phyloP scores from a whole-genome alignment of 2,113 vertebrate species.

The Carlito syrichta region DNA sequence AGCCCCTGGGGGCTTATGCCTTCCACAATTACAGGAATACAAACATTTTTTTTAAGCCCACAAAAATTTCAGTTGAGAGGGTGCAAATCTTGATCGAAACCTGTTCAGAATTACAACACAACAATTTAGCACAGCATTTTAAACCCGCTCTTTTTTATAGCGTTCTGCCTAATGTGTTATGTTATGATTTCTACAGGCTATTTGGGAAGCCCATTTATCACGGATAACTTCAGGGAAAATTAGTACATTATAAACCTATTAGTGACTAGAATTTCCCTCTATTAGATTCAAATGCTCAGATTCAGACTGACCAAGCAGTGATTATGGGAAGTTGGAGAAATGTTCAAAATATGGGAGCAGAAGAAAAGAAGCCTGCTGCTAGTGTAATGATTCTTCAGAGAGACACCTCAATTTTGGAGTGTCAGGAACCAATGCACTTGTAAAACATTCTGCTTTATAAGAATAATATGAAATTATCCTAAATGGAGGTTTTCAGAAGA shows the following conservation, averaged over 20 bases:
- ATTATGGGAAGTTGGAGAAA: not conserved
- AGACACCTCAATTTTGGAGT: not conserved
- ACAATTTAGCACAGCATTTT: not conserved
- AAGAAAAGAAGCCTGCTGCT: not conserved
- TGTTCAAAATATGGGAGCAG: not conserved
- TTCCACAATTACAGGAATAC: not conserved
- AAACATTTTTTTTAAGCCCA: not conserved
- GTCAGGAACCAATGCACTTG: not conserved
- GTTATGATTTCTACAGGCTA: not conserved
- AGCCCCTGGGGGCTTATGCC: rapidly evolving
- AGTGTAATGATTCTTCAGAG: not conserved
- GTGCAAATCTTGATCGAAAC: not conserved
- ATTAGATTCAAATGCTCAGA: not conserved
- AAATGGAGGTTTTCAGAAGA: not conserved
- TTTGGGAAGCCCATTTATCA: not conserved
- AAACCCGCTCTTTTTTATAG: not conserved
- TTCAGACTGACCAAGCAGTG: not conserved
- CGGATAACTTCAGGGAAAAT: not conserved
- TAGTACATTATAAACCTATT: not conserved
- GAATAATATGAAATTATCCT: not conserved
- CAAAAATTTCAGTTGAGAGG: not conserved
- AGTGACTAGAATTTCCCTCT: not conserved
- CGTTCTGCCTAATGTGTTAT: not conserved
- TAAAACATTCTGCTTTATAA: not conserved
- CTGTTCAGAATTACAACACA: not conserved